Conservation (phyloP, 2,797 vertebrate genomes). For the Brachyalestes nurse region DNA sequence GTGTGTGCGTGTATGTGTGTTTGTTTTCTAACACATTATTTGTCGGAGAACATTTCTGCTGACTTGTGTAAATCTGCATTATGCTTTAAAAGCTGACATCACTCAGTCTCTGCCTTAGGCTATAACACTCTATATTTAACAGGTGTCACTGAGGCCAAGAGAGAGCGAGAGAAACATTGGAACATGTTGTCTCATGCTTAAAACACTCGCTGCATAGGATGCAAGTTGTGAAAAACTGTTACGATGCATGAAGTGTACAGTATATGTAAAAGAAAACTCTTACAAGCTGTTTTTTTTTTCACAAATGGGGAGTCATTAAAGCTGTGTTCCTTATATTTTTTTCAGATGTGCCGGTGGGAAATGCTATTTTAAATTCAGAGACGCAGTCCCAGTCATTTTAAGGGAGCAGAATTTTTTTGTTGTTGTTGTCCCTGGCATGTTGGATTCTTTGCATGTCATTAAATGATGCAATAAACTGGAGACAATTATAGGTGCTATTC, state of each 20-base stretch:
- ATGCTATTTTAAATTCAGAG: background rate
- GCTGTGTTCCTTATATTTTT: background rate
- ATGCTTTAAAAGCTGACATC: slow-evolving; percentile 36
- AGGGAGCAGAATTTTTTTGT: too few relatives aligned
- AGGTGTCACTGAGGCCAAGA: slow-evolving; percentile 38
- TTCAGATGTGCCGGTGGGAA: background rate
- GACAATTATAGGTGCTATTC: slow-evolving; percentile 33
- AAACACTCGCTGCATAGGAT: slow-evolving; percentile 9
- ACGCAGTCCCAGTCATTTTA: background rate
- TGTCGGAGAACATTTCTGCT: slow-evolving; percentile 42
- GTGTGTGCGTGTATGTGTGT: too few relatives aligned
- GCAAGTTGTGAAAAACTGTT: slow-evolving; percentile 3
- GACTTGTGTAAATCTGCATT: slow-evolving; percentile 38
- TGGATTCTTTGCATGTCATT: slow-evolving; percentile 12
- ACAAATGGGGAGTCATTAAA: too few relatives aligned
- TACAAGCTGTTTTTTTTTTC: too few relatives aligned
- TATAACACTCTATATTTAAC: slow-evolving; percentile 47
- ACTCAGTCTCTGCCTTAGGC: slow-evolving; percentile 36
- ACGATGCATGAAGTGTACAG: background rate
- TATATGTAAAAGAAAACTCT: too few relatives aligned
- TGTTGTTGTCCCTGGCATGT: background rate
- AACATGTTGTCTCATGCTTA: slow-evolving; percentile 46
- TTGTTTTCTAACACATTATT: background rate
- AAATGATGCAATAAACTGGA: slow-evolving; percentile 21
- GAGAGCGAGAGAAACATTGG: slow-evolving; percentile 13